phyloP scores from a whole-genome alignment of 2,888 invertebrate genomes.

The Arctia plantaginis region DNA sequence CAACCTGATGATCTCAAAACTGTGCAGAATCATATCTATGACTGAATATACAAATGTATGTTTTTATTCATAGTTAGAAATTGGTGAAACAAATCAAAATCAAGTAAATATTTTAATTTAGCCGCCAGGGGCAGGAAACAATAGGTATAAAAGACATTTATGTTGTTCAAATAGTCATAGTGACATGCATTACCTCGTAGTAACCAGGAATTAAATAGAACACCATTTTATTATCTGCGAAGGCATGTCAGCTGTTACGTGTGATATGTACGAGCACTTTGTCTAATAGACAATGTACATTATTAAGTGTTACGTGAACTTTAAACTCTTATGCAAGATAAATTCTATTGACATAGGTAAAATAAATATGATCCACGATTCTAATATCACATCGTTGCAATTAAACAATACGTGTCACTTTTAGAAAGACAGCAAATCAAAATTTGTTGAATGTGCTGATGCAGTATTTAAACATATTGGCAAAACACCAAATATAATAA shows the following conservation, averaged over 20 bases:
- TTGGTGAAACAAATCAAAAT: no score
- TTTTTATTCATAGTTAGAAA: no score
- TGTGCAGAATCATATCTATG: not conserved
- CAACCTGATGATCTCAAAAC: not conserved
- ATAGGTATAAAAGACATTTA: not conserved
- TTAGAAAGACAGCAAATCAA: not conserved
- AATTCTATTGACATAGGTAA: not conserved
- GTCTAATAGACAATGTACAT: not conserved
- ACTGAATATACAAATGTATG: no score
- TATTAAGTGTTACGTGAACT: not conserved
- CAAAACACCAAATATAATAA: constrained; percentile 34
- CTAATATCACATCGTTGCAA: not conserved
- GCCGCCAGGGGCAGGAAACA: not conserved
- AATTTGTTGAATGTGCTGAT: not conserved
- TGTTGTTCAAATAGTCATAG: not conserved
- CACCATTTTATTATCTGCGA: not conserved
- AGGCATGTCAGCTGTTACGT: not conserved
- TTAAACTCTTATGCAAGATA: not conserved
- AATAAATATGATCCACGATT: not conserved
- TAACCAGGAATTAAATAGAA: not conserved
- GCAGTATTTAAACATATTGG: constrained; percentile 21
- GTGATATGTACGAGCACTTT: not conserved
- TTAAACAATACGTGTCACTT: not conserved
- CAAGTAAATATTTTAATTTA: not conserved
- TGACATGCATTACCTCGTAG: not conserved